Percentiles rank a stretch among this genome's conserved stretches.
These are phyloP conservation scores for Drosophila lacertosa DNA, from an alignment of 1,140 invertebrate genomes.

Conservation along the genomic window DNA sequence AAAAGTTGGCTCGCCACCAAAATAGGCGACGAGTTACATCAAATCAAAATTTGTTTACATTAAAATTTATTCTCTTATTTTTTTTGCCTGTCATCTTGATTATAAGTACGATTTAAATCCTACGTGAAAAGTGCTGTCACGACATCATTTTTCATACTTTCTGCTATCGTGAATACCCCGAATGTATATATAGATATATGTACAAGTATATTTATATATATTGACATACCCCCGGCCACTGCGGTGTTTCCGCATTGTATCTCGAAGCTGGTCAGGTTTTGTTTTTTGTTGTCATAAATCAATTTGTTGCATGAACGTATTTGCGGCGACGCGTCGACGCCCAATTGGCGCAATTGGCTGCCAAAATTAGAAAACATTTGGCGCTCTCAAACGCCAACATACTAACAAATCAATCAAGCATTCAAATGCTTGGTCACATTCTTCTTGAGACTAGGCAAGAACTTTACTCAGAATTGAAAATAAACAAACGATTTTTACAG, in stretches of 20 bases:
- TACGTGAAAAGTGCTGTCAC: slow-evolving; percentile 25
- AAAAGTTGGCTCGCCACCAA: slow-evolving; percentile 64
- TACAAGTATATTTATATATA: slow-evolving; percentile 14
- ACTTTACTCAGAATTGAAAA: background rate
- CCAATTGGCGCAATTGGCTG: slow-evolving; percentile 60
- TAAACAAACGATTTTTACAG: background rate
- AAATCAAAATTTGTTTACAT: slow-evolving; percentile 49
- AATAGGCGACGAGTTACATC: slow-evolving; percentile 55
- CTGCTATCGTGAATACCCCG: slow-evolving; percentile 32
- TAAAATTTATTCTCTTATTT: slow-evolving; percentile 14
- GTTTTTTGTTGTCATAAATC: slow-evolving; percentile 61
- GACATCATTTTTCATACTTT: background rate
- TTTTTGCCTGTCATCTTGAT: slow-evolving; percentile 55
- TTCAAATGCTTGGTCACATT: slow-evolving; percentile 19
- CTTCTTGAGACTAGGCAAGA: background rate
- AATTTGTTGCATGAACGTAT: slow-evolving; percentile 72
- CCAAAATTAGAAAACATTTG: slow-evolving; percentile 58
- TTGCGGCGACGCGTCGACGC: slow-evolving; percentile 24
- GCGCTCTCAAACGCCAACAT: slow-evolving; percentile 18
- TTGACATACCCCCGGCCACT: slow-evolving; percentile 9
- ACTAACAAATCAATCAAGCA: slow-evolving; percentile 60
- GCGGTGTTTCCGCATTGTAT: slow-evolving; percentile 62
- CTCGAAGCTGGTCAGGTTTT: slow-evolving; percentile 12
- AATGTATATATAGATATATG: background rate
- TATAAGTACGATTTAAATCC: slow-evolving; percentile 1